These are phyloP conservation scores for Saccostrea glomerata DNA, from an alignment of 1,140 invertebrate species.

Conservation along the genomic window DNA sequence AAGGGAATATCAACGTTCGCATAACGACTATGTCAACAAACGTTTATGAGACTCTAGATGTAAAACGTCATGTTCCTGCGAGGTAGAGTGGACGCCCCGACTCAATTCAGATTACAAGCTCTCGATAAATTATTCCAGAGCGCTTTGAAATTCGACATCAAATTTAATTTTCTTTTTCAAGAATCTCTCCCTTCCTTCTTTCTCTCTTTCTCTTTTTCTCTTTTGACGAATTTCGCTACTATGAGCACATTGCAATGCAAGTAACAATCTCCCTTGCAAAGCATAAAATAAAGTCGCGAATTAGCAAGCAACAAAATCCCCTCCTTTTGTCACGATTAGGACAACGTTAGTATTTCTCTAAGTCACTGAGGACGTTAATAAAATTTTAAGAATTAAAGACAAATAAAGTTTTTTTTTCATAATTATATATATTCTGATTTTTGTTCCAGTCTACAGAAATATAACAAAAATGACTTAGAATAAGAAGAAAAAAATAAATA, in stretches of 20 bases:
- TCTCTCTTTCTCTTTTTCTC: too few relatives aligned
- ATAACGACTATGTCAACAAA: slow-evolving; percentile 43
- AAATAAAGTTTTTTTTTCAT: not conserved
- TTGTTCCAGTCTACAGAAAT: slow-evolving; percentile 34
- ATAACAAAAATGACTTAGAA: slow-evolving; percentile 37
- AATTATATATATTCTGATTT: slow-evolving; percentile 33
- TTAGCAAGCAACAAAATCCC: not conserved
- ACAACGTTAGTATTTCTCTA: not conserved
- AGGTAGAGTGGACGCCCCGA: slow-evolving; percentile 28
- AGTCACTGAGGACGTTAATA: not conserved
- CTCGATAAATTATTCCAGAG: slow-evolving; percentile 23
- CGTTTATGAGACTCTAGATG: slow-evolving; percentile 37
- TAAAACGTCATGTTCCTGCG: slow-evolving; percentile 28
- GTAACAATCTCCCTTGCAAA: not conserved
- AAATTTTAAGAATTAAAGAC: slow-evolving; percentile 2
- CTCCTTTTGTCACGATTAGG: not conserved
- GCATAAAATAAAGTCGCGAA: not conserved
- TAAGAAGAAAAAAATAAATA: slow-evolving; percentile 29
- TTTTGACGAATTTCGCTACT: too few relatives aligned
- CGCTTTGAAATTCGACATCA: slow-evolving; percentile 36
- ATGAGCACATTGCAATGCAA: not conserved
- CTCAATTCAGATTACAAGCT: slow-evolving; percentile 21
- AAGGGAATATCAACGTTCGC: slow-evolving; percentile 35
- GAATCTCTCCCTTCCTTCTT: not conserved
- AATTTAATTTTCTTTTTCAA: slow-evolving; percentile 26